Conservation (phyloP, 2,113 vertebrate genomes). For the Anoplopoma fimbria region DNA sequence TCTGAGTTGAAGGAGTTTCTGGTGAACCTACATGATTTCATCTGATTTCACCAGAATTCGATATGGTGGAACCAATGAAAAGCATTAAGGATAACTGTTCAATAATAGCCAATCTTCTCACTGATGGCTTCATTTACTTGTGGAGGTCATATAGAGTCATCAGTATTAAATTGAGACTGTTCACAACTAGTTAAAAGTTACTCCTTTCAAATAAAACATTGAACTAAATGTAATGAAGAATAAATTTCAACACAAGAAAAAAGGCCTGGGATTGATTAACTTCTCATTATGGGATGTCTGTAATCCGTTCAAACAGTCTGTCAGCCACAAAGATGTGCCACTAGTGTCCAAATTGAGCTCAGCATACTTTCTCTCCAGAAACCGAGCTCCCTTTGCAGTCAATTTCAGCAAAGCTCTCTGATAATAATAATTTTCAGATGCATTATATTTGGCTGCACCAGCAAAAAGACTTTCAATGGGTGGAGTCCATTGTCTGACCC, state of each 20-base stretch:
- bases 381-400: conserved; percentile 1
- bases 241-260: not conserved
- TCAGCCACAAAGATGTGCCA: not conserved
- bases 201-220: not conserved
- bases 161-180: not conserved
- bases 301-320: not conserved
- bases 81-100: not conserved
- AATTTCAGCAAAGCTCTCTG: not conserved
- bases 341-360: conserved; percentile 19
- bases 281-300: not conserved
- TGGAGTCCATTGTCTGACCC: conserved; percentile 62
- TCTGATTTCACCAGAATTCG: not conserved
- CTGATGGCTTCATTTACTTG: not conserved
- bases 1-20: too few species aligned
- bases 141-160: not conserved
- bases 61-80: not conserved
- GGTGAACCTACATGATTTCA: too few species aligned
- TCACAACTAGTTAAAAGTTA: not conserved
- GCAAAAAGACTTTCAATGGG: conserved; percentile 16
- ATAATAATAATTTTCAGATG: conserved; percentile 45
- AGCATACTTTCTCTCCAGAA: conserved; percentile 3
- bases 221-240: not conserved
- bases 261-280: not conserved
- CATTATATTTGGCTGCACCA: conserved; percentile 26
- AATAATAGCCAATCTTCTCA: not conserved